Base-by-base conservation (phyloP, 2,797 vertebrate species). In the Megalops cyprinoides region DNA sequence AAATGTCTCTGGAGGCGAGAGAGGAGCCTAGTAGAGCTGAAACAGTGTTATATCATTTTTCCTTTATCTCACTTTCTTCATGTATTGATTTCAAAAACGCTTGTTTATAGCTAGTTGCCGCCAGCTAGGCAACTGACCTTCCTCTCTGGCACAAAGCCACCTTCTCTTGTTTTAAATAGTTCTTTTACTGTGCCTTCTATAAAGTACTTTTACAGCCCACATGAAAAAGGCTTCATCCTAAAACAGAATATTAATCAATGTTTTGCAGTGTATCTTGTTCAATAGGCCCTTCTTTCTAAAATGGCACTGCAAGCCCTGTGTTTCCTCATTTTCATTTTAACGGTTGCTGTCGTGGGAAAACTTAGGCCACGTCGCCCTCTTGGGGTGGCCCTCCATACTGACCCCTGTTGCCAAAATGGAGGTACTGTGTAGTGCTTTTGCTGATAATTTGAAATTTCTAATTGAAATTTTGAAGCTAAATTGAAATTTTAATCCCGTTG, bases 31-130 rank as follows among this genome's bases (percentile, higher is more conserved):
- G 42, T 37, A 69, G 65, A 69, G 18, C 34, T 34, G 42, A 69
- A 42, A 42, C 65, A 69, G 65, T 69, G 65, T 69, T 42, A 69
- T 69, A 69, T 69, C 65, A 69, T 42, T 37, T 69, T 15, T 86
- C 82, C 81, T 84, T 85, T 76, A 77, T 83, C 75, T 83, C 75
- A 46, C 82, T 87, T 81, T 85, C 37, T 73, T 86, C 78, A 82
- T 37, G 71, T 90, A 92, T 92, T 77, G 91, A 94, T 93, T 86
- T 82, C 78, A 74, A 82, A 85, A 90, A 82, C 83, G 46, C 28
- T 79, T 85, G 82, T 90, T 92, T 91, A 90, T 91, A 91, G 88
- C 88, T 78, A 83, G 37, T 84, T 87, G 91, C 88, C 90, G 90
- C 78, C 85, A 84, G 87, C 80, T 46, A 58, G 65, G 78, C 81